Conservation (phyloP, 2,888 invertebrate genomes). For the Trypoxylon attenuatum region DNA sequence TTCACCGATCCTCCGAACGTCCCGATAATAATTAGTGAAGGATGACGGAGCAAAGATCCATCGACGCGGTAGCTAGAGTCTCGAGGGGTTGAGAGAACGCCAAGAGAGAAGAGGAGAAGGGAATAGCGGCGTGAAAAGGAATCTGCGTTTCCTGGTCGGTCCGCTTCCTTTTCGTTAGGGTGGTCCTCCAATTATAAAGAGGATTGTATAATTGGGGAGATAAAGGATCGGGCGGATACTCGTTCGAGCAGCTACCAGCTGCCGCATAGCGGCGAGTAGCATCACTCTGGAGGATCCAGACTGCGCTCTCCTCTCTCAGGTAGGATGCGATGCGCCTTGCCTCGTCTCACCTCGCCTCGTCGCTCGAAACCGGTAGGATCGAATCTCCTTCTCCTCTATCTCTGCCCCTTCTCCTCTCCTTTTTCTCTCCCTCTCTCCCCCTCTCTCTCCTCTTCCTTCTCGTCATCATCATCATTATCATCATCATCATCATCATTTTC, state of each 20-base stretch:
- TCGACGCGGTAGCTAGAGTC: no score
- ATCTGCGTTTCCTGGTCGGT: slow-evolving; percentile 30
- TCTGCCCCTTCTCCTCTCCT: background rate
- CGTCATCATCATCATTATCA: slow-evolving; percentile 13
- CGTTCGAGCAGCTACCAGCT: slow-evolving; percentile 71
- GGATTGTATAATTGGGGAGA: slow-evolving; percentile 71
- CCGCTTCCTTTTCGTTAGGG: slow-evolving; percentile 47
- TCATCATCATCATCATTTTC: slow-evolving; percentile 41
- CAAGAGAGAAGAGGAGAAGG: no score
- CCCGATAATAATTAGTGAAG: no score
- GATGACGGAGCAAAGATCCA: no score
- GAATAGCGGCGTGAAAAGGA: slow-evolving; percentile 41
- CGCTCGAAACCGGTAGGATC: slow-evolving; percentile 27
- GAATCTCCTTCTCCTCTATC: slow-evolving; percentile 6
- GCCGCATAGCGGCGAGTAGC: slow-evolving; percentile 44
- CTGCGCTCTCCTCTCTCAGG: background rate
- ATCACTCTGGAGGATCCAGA: background rate
- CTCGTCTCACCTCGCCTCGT: no score
- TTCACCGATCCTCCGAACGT: no score
- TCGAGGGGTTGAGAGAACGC: no score
- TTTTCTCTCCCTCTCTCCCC: background rate
- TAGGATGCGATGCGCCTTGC: slow-evolving; percentile 10
- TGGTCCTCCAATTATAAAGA: slow-evolving; percentile 66
- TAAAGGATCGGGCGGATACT: slow-evolving; percentile 69
- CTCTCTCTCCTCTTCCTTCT: background rate